phyloP scores from a whole-genome alignment of 2,797 vertebrate species.

The Psittacula echo region DNA sequence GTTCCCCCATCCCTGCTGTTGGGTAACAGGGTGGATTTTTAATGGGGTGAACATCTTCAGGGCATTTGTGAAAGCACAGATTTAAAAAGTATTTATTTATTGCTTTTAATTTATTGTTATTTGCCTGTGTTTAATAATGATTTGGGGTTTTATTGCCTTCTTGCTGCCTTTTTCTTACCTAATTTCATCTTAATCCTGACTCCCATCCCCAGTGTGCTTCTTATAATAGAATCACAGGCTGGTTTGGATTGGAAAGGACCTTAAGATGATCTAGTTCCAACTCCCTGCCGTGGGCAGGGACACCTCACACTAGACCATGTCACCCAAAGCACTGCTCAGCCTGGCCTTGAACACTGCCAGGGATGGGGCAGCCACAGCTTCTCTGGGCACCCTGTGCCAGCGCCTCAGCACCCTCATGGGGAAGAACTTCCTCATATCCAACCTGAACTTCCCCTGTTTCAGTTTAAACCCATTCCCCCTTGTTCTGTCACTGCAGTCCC shows the following conservation, averaged over 20 bases:
- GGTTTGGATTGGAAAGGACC: background rate
- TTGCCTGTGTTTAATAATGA: background rate
- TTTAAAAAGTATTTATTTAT: background rate
- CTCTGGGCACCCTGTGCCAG: background rate
- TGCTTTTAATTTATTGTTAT: background rate
- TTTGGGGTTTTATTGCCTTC: background rate
- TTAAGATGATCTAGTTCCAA: background rate
- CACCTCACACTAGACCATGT: background rate
- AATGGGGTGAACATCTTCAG: rapidly evolving
- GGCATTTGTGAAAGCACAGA: background rate
- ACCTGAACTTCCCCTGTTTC: background rate
- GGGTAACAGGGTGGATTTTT: background rate
- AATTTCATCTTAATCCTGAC: background rate
- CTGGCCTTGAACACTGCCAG: too few species aligned
- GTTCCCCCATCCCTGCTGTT: background rate
- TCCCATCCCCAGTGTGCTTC: rapidly evolving
- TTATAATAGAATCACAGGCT: background rate
- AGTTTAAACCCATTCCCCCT: background rate
- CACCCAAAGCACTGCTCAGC: too few species aligned
- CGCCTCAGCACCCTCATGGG: background rate
- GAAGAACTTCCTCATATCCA: background rate
- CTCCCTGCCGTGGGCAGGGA: background rate
- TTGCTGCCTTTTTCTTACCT: background rate
- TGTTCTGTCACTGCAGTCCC: background rate
- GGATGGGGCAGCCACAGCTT: too few species aligned